A percentile compares a stretch with the other conserved stretches of the same genome.
Evolutionary conservation across 2,888 invertebrate genomes (phyloP).

Genomic region (Lochmaea crataegi): DNA sequence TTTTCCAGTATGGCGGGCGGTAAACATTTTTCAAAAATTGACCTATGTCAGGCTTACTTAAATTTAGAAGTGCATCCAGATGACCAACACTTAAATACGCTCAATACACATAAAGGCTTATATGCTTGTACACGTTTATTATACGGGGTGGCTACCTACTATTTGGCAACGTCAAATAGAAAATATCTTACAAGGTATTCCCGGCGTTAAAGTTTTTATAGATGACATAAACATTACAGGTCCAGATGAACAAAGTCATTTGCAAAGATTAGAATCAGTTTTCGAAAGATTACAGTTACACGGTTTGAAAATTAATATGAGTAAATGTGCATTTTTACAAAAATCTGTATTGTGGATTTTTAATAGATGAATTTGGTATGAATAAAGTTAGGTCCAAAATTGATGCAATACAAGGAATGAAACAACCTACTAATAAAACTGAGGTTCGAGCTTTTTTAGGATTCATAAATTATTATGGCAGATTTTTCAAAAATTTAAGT

Average conservation of each 20-base stretch:
- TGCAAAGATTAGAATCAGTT: conserved; percentile 41
- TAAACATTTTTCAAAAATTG: conserved; percentile 48
- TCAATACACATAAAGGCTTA: conserved; percentile 58
- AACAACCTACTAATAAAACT: conserved; percentile 23
- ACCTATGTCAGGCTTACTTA: conserved; percentile 57
- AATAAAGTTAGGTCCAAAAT: conserved; percentile 33
- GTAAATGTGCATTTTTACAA: conserved; percentile 51
- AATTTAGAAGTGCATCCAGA: conserved; percentile 57
- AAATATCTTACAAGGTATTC: conserved; percentile 49
- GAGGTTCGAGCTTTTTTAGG: conserved; percentile 39
- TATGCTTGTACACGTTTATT: conserved; percentile 54
- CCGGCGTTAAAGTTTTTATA: conserved; percentile 52
- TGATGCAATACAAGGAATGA: conserved; percentile 15
- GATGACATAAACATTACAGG: conserved; percentile 56
- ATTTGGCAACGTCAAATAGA: conserved; percentile 54
- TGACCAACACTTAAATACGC: conserved; percentile 56
- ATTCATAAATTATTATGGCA: conserved; percentile 40
- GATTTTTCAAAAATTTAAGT: conserved; percentile 34
- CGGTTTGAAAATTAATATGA: conserved; percentile 51
- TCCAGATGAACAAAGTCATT: conserved; percentile 45
- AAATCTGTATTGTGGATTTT: conserved; percentile 53
- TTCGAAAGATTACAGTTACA: conserved; percentile 40
- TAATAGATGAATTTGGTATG: conserved; percentile 39
- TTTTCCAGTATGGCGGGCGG: conserved; percentile 48
- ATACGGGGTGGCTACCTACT: conserved; percentile 55